phyloP scores from a whole-genome alignment of 2,113 vertebrate genomes.

The Artemisiospiza belli region DNA sequence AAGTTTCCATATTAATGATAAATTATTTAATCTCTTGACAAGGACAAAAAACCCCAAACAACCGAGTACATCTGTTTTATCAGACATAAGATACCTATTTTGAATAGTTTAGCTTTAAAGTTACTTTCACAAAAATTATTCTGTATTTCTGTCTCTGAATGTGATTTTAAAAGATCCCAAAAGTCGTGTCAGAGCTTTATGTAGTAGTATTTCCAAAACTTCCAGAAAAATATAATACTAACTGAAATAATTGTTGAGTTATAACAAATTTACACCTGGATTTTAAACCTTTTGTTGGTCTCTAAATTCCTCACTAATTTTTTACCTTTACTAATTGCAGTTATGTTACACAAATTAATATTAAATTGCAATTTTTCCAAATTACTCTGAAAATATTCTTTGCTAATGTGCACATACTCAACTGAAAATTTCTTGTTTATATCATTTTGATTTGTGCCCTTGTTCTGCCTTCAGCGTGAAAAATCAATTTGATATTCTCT shows the following conservation, averaged over 20 bases:
- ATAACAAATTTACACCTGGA: background rate
- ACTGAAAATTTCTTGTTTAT: background rate
- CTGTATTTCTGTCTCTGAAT: background rate
- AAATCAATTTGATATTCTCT: background rate
- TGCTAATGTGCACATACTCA: background rate
- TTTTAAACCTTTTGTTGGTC: background rate
- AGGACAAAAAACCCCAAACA: background rate
- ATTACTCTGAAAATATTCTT: background rate
- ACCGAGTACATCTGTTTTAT: background rate
- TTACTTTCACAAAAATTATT: background rate
- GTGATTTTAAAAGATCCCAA: background rate
- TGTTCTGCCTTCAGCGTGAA: background rate
- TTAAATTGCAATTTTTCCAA: background rate
- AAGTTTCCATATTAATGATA: background rate
- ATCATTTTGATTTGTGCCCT: background rate
- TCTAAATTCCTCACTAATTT: background rate
- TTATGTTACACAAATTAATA: background rate
- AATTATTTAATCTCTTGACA: constrained; percentile 6
- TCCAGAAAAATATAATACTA: background rate
- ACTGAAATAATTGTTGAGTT: background rate
- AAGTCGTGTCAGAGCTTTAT: background rate
- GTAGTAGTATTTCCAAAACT: background rate
- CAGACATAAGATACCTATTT: background rate
- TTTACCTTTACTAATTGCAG: background rate
- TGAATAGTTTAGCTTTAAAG: background rate